Evolutionary conservation across 2,113 vertebrate genomes (phyloP), one percentile per base, ranked within the genome.

Genomic region (Rhombomys opimus): DNA sequence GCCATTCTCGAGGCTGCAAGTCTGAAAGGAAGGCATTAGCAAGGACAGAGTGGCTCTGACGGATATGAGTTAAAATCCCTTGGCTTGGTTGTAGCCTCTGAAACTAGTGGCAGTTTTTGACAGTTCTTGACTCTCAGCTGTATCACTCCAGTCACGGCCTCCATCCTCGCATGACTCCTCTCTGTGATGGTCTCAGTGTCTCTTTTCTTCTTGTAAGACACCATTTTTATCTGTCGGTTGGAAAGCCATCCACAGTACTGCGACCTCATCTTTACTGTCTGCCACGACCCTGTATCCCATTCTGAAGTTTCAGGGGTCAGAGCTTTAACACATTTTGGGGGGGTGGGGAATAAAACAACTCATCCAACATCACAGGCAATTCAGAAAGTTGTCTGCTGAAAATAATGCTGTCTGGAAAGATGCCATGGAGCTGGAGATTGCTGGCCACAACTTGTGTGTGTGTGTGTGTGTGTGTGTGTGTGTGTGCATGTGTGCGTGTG

Each of bases 371-470:
- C 46, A 91, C 5, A 95, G 93, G 90, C 95, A 93, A 96, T 95
- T 96, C 87, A 90, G 65, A 94, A 94, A 96, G 77, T 25, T 94
- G 27, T n/a, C 52, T 84, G 75, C 70, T 96, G 96, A 97, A 98
- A 96, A 96, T 95, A 96, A 96, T 96, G 87, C 41, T 50, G 23
- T 95, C 68, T 96, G 75, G 68, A 93, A 93, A 90, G 93, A 88
- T 89, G 96, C 93, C 77, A 14, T 72, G 95, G 92, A 95, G 95
- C 41, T 25, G 6, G 59, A 85, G 59, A 52, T 94, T 93, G 90
- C 87, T 96, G 38, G 52, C 1, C 13, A 70, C 4, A 65, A 14
- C 5, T 38, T 50, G 38, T 18, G 18, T 52, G 63, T 35, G 12
- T 54, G 20, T 57, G 67, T 73, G 50, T n/a, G 54, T 41, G n/a